phyloP scores from a whole-genome alignment of 2,888 invertebrate species.

The Lacanobia wlatinum region DNA sequence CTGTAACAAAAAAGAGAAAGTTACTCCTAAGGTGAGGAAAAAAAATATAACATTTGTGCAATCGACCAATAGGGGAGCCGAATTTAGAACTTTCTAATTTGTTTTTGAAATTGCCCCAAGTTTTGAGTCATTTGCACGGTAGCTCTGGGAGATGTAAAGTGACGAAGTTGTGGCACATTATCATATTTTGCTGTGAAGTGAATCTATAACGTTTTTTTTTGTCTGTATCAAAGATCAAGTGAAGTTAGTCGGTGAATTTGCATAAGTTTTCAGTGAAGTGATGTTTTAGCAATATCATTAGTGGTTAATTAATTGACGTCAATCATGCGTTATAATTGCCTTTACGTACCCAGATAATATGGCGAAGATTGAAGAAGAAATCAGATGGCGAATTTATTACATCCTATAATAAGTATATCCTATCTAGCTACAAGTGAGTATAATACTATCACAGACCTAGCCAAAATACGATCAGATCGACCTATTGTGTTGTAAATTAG shows the following conservation, averaged over 20 bases:
- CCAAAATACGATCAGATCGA: slow-evolving; percentile 41
- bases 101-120: slow-evolving; percentile 76
- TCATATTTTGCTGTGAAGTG: slow-evolving; percentile 39
- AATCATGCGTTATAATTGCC: background rate
- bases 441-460: slow-evolving; percentile 44
- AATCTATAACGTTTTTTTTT: slow-evolving; percentile 34
- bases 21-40: slow-evolving; percentile 77
- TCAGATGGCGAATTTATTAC: slow-evolving; percentile 14
- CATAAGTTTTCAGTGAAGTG: slow-evolving; percentile 46
- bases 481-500: slow-evolving; percentile 63
- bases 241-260: slow-evolving; percentile 12
- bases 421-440: slow-evolving; percentile 58
- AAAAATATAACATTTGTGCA: slow-evolving; percentile 77
- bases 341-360: background rate
- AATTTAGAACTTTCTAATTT: slow-evolving; percentile 87
- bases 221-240: slow-evolving; percentile 7
- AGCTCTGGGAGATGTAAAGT: slow-evolving; percentile 74
- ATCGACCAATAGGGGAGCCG: slow-evolving; percentile 81
- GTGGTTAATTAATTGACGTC: background rate
- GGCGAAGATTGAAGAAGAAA: slow-evolving; percentile 5
- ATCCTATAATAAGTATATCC: slow-evolving; percentile 27
- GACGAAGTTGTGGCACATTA: slow-evolving; percentile 41
- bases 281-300: background rate
- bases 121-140: slow-evolving; percentile 82
- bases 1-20: slow-evolving; percentile 90